Evolutionary conservation across 2,888 invertebrate genomes (phyloP).

Genomic region (Mechanitis messenoides): DNA sequence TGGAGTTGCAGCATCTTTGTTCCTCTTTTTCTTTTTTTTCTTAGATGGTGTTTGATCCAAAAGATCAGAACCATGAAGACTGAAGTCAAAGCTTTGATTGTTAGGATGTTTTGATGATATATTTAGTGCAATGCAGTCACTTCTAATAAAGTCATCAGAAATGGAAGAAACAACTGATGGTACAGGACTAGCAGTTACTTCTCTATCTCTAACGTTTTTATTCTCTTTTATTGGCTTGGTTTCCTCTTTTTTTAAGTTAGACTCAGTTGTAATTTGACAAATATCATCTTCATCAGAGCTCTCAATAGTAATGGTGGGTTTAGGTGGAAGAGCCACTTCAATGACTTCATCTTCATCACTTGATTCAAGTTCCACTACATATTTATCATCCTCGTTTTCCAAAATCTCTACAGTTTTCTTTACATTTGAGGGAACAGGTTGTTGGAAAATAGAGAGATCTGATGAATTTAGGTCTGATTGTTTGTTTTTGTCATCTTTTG

Average conservation of each 20-base stretch:
- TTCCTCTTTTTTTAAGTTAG: conserved; percentile 15
- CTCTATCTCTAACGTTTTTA: conserved; percentile 41
- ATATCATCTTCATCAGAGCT: conserved; percentile 70
- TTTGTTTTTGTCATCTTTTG: conserved; percentile 48
- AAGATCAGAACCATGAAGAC: conserved; percentile 67
- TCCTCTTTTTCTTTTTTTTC: conserved; percentile 64
- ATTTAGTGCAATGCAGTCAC: conserved; percentile 69
- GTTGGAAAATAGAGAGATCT: conserved; percentile 56
- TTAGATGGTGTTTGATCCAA: conserved; percentile 56
- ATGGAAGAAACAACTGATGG: conserved; percentile 70
- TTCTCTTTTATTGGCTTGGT: conserved; percentile 36
- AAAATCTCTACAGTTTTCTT: conserved; percentile 57
- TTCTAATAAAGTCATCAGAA: conserved; percentile 70
- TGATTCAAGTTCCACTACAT: conserved; percentile 50
- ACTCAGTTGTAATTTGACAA: conserved; percentile 31
- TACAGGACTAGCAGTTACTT: conserved; percentile 61
- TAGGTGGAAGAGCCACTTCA: conserved; percentile 65
- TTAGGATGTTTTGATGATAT: conserved; percentile 60
- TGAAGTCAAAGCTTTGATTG: conserved; percentile 67
- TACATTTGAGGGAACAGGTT: conserved; percentile 47
- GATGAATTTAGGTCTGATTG: conserved; percentile 31
- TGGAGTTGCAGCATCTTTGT: conserved; percentile 56
- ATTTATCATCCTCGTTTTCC: conserved; percentile 44
- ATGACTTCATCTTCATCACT: conserved; percentile 72
- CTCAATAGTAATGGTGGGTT: conserved; percentile 68